These are phyloP conservation scores for Cecidostiba fungosa DNA, from an alignment of 2,888 invertebrate species.

Conservation along the genomic window DNA sequence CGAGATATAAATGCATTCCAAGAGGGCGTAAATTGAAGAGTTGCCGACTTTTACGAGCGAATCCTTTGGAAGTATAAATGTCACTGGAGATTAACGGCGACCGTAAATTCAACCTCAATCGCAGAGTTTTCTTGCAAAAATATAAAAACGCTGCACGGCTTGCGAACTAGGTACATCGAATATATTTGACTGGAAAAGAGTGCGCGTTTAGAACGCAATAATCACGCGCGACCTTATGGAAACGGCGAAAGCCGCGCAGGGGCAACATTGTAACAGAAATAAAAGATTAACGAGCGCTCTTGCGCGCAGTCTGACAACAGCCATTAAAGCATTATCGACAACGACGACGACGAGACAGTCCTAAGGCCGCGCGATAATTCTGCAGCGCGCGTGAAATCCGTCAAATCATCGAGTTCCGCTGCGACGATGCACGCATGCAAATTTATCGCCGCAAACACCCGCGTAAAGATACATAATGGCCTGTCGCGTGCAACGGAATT, in stretches of 20 bases:
- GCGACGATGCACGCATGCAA: conserved; percentile 24
- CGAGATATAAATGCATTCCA: not conserved
- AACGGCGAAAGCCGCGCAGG: not conserved
- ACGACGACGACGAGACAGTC: not conserved
- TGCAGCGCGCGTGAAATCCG: conserved; percentile 35
- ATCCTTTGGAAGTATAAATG: conserved; percentile 23
- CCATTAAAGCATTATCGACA: conserved; percentile 4
- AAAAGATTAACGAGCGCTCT: conserved; percentile 17
- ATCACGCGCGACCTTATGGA: not conserved
- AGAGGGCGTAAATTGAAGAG: not conserved
- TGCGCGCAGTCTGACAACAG: no score
- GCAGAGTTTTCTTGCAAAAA: not conserved
- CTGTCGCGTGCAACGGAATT: conserved; percentile 6
- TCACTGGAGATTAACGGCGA: conserved; percentile 22
- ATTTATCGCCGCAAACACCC: conserved; percentile 37
- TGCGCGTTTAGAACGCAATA: no score
- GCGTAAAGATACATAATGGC: conserved; percentile 7
- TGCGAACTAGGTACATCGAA: no score
- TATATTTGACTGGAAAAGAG: no score
- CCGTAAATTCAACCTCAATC: conserved; percentile 12
- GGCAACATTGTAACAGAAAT: conserved; percentile 18
- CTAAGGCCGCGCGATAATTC: conserved; percentile 26
- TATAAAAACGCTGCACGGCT: no score
- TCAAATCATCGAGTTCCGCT: conserved; percentile 58
- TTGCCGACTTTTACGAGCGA: conserved; percentile 21